These are phyloP conservation scores for Brachypalpus laphriformis DNA, from an alignment of 2,888 invertebrate species.

Conservation along the genomic window DNA sequence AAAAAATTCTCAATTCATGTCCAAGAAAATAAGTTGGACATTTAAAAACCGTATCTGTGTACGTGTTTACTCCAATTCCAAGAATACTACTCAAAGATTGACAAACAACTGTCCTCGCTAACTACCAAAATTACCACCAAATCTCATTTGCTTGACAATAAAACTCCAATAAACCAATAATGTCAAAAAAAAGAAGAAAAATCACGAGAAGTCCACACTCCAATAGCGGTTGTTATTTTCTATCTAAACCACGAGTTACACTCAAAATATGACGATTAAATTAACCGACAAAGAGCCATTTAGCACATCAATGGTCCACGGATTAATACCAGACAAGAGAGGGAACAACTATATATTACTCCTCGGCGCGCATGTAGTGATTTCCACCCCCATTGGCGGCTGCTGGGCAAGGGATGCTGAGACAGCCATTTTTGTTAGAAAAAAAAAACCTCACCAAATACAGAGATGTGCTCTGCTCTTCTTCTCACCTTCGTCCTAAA, in stretches of 20 bases:
- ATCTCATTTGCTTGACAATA: slow-evolving; percentile 28
- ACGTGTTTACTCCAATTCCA: no score
- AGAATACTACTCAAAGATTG: no score
- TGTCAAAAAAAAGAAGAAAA: neutral
- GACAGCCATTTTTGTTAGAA: slow-evolving; percentile 59
- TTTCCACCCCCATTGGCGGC: slow-evolving; percentile 44
- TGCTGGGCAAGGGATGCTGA: slow-evolving; percentile 54
- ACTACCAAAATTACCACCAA: neutral
- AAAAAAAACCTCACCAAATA: neutral
- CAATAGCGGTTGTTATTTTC: slow-evolving; percentile 4
- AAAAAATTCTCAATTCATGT: no score
- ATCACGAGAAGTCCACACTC: slow-evolving; percentile 32
- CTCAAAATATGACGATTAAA: slow-evolving; percentile 36
- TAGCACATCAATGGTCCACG: slow-evolving; percentile 55
- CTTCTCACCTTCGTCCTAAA: slow-evolving; percentile 59
- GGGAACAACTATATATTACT: neutral
- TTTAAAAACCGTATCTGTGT: no score
- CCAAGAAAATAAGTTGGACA: no score
- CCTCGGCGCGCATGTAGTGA: slow-evolving; percentile 50
- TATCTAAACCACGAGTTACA: slow-evolving; percentile 27
- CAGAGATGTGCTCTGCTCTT: slow-evolving; percentile 58
- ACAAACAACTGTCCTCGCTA: no score
- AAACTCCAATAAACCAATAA: slow-evolving; percentile 21
- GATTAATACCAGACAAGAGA: neutral
- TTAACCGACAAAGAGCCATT: slow-evolving; percentile 46